Conservation (phyloP, 2,113 vertebrate genomes). For the Polypterus senegalus region DNA sequence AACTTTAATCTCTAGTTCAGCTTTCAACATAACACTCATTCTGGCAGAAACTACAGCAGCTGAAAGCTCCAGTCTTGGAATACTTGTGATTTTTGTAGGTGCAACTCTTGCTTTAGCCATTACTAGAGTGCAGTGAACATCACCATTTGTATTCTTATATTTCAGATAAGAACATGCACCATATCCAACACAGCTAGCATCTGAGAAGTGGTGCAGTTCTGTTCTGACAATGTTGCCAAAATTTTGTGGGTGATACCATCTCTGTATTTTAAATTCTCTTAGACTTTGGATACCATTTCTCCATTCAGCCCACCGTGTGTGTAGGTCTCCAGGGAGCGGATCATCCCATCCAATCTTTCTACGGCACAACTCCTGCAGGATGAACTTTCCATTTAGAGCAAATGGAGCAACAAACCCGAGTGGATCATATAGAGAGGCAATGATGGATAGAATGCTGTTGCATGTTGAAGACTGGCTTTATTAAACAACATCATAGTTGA, state of each 20-base stretch:
- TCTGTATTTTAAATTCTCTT: constrained; percentile 3
- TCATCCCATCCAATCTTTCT: constrained; percentile 13
- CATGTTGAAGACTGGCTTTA: no score
- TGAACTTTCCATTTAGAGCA: constrained; percentile 9
- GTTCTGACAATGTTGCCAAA: constrained; percentile 1
- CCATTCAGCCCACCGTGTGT: constrained; percentile 13
- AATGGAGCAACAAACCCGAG: no score
- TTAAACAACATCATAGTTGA: no score
- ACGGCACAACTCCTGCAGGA: constrained; percentile 9
- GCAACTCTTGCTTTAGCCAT: constrained; percentile 18
- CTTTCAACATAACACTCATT: no score
- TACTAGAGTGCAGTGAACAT: constrained; percentile 13
- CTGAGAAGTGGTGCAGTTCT: constrained; percentile 8
- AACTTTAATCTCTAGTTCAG: no score
- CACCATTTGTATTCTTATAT: constrained; percentile 12
- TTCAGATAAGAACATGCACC: no score
- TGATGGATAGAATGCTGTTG: no score
- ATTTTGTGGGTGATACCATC: constrained; percentile 2
- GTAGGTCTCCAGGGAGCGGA: constrained; percentile 16
- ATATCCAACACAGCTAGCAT: no score
- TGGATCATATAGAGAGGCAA: no score
- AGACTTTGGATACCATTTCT: constrained; percentile 11
- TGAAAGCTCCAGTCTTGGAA: constrained; percentile 13
- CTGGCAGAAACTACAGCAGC: no score
- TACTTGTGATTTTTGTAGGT: constrained; percentile 12